Evolutionary conservation across 2,113 vertebrate genomes (phyloP).

Genomic region (Copsychus sechellarum): DNA sequence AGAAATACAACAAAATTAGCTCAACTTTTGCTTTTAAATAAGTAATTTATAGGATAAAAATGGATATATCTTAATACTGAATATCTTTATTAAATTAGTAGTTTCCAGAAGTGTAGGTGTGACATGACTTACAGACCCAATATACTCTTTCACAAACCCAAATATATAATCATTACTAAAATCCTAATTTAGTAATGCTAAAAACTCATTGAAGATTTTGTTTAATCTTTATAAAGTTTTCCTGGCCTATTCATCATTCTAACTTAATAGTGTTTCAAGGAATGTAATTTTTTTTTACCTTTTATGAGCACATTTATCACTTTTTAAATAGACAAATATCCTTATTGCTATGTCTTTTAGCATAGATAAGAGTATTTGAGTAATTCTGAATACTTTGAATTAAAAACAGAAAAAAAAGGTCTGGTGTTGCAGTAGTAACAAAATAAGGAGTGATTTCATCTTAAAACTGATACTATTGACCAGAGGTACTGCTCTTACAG

Average conservation of each 20-base stretch:
- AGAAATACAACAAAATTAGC: neutral
- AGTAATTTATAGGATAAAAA: neutral
- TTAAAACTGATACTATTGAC: neutral
- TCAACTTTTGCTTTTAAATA: neutral
- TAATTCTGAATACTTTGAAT: neutral
- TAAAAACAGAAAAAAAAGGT: neutral
- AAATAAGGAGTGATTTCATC: neutral
- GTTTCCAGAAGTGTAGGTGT: neutral
- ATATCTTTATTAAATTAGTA: neutral
- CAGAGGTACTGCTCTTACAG: fast-evolving
- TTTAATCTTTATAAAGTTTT: neutral
- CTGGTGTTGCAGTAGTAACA: neutral
- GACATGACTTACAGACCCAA: neutral
- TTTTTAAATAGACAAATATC: neutral
- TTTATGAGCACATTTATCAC: neutral
- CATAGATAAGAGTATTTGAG: neutral
- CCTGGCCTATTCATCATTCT: neutral
- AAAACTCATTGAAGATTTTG: neutral
- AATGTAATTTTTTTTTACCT: neutral
- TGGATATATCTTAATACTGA: neutral
- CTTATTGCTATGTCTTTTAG: neutral
- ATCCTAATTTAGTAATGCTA: neutral
- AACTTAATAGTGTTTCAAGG: neutral
- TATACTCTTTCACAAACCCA: neutral
- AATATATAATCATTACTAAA: neutral